Evolutionary conservation across 2,113 vertebrate species (phyloP).

Genomic region (Xiphophorus hellerii): DNA sequence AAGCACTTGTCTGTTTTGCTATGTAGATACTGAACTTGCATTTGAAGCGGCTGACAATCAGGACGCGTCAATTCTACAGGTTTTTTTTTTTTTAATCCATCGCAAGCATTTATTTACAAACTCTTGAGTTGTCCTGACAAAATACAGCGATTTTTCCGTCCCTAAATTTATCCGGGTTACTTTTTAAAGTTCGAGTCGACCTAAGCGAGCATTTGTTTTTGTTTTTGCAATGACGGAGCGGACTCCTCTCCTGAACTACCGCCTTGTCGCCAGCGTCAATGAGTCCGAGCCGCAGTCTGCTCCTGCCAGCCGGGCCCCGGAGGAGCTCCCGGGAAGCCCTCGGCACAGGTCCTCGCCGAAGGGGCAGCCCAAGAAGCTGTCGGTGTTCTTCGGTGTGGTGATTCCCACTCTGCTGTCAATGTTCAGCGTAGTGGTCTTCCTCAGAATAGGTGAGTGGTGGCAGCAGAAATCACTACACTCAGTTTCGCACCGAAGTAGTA

Average conservation of each 20-base stretch:
- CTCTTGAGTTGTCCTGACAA: background rate
- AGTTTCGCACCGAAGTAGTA: no score
- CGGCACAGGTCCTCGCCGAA: constrained; percentile 22
- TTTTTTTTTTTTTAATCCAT: no score
- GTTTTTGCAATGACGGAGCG: constrained; percentile 79
- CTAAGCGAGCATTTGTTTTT: background rate
- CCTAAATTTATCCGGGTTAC: no score
- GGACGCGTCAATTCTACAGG: constrained; percentile 4
- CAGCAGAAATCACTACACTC: background rate
- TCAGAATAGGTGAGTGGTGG: constrained; percentile 85
- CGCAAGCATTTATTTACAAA: background rate
- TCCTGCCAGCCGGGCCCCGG: constrained; percentile 52
- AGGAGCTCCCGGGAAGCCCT: constrained; percentile 29
- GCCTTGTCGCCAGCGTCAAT: constrained; percentile 81
- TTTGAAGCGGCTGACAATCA: background rate
- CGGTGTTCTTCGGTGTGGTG: constrained; percentile 89
- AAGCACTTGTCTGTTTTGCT: background rate
- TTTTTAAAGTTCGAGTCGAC: no score
- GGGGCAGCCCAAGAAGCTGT: constrained; percentile 79
- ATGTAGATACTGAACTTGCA: constrained; percentile 13
- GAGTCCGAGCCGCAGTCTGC: constrained; percentile 61
- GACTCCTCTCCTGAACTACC: constrained; percentile 87
- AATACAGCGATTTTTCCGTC: no score
- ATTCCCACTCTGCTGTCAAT: constrained; percentile 91
- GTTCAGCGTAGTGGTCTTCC: constrained; percentile 93